Conservation (phyloP, 1,140 invertebrate genomes). For the Zaprionus camerounensis region DNA sequence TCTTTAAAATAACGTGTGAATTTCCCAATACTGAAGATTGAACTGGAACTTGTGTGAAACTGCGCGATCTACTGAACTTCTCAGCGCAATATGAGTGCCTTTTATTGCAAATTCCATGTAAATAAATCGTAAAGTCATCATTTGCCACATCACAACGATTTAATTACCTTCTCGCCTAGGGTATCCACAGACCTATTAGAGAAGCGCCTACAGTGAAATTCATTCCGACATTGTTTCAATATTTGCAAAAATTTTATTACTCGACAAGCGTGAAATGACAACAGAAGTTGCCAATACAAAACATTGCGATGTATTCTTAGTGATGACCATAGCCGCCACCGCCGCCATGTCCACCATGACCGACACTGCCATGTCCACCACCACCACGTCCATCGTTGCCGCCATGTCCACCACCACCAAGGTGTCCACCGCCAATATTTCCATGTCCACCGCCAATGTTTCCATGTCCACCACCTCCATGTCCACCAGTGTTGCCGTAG, state of each 20-base stretch:
- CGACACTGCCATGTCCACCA: background rate
- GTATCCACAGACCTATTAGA: background rate
- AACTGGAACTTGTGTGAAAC: background rate
- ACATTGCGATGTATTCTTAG: background rate
- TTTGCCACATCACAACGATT: background rate
- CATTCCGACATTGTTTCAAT: slow-evolving; percentile 2
- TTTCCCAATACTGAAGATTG: background rate
- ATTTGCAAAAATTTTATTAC: background rate
- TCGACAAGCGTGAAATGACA: background rate
- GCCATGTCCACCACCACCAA: background rate
- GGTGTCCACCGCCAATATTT: background rate
- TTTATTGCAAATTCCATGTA: background rate
- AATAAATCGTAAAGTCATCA: background rate
- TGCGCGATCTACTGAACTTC: background rate
- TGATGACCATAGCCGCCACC: background rate
- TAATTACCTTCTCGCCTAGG: background rate
- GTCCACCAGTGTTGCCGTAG: background rate
- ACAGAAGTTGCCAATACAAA: too few species aligned
- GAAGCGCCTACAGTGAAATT: background rate
- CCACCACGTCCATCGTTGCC: too few species aligned
- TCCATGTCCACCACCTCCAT: background rate
- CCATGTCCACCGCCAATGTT: background rate
- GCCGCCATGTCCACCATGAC: background rate
- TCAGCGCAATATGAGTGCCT: background rate
- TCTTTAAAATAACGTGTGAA: background rate